Base-by-base conservation (phyloP, 2,797 vertebrate species). In the Callimico goeldii region DNA sequence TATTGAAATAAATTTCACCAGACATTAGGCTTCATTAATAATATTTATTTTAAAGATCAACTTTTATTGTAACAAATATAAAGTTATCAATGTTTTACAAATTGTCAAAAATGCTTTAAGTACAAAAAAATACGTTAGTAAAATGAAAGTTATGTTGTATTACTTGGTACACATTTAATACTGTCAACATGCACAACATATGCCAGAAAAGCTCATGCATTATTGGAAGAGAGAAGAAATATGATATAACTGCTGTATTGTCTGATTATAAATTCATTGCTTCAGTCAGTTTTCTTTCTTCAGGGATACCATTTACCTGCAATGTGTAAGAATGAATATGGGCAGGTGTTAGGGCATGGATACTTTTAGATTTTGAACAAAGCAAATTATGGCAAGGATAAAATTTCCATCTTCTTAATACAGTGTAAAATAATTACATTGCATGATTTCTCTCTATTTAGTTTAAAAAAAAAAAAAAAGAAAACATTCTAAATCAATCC, bases 251-350 rank as follows among this genome's bases (percentile, higher is more conserved):
- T 57, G 93, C 55, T 94, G 80, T 88, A 52, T 58, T 91, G 96
- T 98, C 76, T 82, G 93, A 90, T 99, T 99, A 99, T 98, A 99
- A 98, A 98, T 99, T 99, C 97, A 99, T 98, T 11, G 99, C 99
- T 98, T 99, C 99, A 0, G 99, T 99, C 98, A 99, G 99, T 96
- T 99, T 99, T 96, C 99, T 99, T 98, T 99, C 99, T 98, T 99
- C 99, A 99, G 99, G 99, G 99, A 99, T 99, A 99, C 99, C 99
- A 99, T 99, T 99, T 99, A 99, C 99, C 99, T 99, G 97, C 55
- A 98, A 98, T 0, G 33, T 17, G 77, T 50, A 95, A 79, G 77
- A 90, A 81, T 0, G 17, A 94, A 76, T 20, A 85, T 3, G n/a
- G 55, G 13, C 12, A 28, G 41, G 43, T 17, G 43, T 97, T 83